Evolutionary conservation across 1,140 invertebrate genomes (phyloP).

Genomic region (Atta cephalotes): DNA sequence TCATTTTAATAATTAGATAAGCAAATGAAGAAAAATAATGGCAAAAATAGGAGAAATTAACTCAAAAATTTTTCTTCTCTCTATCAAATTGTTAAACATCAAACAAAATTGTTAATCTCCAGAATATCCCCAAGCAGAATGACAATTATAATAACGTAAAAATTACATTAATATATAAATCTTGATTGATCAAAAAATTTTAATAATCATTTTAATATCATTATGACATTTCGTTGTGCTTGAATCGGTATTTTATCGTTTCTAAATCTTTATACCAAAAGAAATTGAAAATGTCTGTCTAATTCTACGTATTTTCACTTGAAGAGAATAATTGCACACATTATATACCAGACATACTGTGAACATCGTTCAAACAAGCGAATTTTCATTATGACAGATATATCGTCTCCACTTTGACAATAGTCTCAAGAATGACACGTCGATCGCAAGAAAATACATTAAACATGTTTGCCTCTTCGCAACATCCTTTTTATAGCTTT

Average conservation of each 20-base stretch:
- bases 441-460: conserved; percentile 49
- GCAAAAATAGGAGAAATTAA: not conserved
- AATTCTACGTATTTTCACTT: conserved; percentile 1
- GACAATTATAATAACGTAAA: too few relatives aligned
- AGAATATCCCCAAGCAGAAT: too few relatives aligned
- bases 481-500: conserved; percentile 45
- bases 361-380: not conserved
- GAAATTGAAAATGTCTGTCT: not conserved
- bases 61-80: not conserved
- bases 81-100: not conserved
- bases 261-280: not conserved
- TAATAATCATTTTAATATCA: too few relatives aligned
- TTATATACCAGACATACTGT: not conserved
- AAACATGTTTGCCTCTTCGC: conserved; percentile 46
- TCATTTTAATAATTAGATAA: not conserved
- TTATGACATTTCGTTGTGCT: too few relatives aligned
- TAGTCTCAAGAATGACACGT: not conserved
- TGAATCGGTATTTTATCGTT: too few relatives aligned
- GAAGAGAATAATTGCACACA: not conserved
- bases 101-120: not conserved
- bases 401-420: conserved; percentile 1
- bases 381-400: not conserved
- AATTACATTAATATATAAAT: too few relatives aligned
- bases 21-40: not conserved
- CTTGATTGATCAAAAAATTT: too few relatives aligned